Conservation (phyloP, 2,113 vertebrate genomes). For the Cavia aperea region DNA sequence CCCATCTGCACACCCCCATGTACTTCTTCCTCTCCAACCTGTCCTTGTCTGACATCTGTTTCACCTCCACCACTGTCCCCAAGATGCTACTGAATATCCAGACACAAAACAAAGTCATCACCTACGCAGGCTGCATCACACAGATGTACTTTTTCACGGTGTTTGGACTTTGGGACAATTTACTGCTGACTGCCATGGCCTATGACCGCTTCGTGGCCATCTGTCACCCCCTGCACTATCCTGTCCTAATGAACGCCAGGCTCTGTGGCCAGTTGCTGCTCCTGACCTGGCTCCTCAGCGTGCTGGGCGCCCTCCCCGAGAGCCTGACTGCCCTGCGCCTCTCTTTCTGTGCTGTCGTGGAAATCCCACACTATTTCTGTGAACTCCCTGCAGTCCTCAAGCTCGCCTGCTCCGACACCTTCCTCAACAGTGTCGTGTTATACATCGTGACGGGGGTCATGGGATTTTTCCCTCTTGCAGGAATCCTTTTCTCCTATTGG, state of each 20-base stretch:
- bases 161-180: not conserved
- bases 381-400: slow-evolving; percentile 43
- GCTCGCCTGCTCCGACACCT: slow-evolving; percentile 27
- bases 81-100: not conserved
- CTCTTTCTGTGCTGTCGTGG: not conserved
- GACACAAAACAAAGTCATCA: not conserved
- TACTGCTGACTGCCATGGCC: not conserved
- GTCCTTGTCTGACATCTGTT: not conserved
- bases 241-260: not conserved
- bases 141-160: not conserved
- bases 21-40: not conserved
- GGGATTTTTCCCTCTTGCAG: not conserved
- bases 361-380: slow-evolving; percentile 52
- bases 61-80: not conserved
- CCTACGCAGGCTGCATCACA: not conserved
- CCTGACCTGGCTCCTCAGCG: not conserved
- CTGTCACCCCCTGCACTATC: not conserved
- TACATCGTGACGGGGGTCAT: slow-evolving; percentile 9
- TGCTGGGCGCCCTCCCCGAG: slow-evolving; percentile 10
- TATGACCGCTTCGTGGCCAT: not conserved
- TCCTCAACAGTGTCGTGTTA: slow-evolving; percentile 15
- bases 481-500: slow-evolving; percentile 38
- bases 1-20: not conserved
- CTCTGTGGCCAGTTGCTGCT: not conserved
- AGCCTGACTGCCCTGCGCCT: not conserved